Evolutionary conservation across 2,888 invertebrate species (phyloP), one percentile per base, ranked within the genome.

Genomic region (Argyra leucocephala): DNA sequence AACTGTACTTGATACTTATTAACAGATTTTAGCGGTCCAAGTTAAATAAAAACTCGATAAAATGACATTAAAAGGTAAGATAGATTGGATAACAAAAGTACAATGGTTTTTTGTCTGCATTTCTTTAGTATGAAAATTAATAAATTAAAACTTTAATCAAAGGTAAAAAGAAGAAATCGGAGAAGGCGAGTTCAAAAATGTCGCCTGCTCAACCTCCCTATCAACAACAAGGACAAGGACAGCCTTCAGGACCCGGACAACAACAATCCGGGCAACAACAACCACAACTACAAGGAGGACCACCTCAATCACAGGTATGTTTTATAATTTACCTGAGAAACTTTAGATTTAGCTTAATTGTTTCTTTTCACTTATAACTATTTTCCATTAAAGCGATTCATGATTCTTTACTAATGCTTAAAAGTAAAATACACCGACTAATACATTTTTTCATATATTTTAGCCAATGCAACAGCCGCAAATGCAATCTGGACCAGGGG

Each of bases 181-280:
- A 48, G n/a, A 48, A 48, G n/a, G 15, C 48, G 5, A 48, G 4
- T n/a, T 15, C 48, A 48, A 48, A 48, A 48, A 48, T 48, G 48
- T 48, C 59, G 18, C 23, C 59, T 59, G 59, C 59, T 24, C 59
- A 61, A n/a, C 61, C 26, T 31, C n/a, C 48, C 5, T 48, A 48
- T 48, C 48, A 15, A 18, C 48, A 9, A 48, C 48, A 48, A 48
- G 48, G 48, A 48, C 18, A 15, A 48, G 48, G 48, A 18, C 48
- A 48, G 18, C 48, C 48, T 15, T 48, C 48, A 18, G 48, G 48
- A 48, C 48, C 48, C 1, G 48, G 48, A 18, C 48, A 48, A n/a
- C 48, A 48, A 48, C 48, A 48, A 48, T 15, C 48, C 15, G 18
- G 18, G 18, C 48, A 48, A 15, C 48, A 48, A n/a, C 48, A 48